A percentile compares a stretch with the other conserved stretches of the same genome.
Conservation (phyloP, 2,888 invertebrate genomes). For the Dorcus hopei region DNA sequence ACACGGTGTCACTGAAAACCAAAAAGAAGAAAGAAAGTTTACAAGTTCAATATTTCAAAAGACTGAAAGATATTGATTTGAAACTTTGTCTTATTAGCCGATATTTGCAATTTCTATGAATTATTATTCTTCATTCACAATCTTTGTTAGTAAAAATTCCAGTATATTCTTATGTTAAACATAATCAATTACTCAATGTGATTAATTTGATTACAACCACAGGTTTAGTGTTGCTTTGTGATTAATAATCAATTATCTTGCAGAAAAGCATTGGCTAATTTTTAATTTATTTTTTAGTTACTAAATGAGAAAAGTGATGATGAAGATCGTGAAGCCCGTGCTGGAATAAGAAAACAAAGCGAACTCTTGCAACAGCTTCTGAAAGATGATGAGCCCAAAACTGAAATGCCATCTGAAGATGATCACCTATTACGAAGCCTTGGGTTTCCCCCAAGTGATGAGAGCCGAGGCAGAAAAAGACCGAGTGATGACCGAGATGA, state of each 20-base stretch:
- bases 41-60: too few species aligned
- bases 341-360: slow-evolving; percentile 59
- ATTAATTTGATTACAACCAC: too few species aligned
- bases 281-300: slow-evolving; percentile 55
- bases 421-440: slow-evolving; percentile 55
- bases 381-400: slow-evolving; percentile 55
- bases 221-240: too few species aligned
- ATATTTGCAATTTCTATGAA: too few species aligned
- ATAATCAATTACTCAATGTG: too few species aligned
- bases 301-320: slow-evolving; percentile 80
- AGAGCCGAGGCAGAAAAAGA: slow-evolving; percentile 55
- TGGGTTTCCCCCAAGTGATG: slow-evolving; percentile 57
- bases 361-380: slow-evolving; percentile 61
- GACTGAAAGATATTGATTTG: too few species aligned
- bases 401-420: slow-evolving; percentile 49
- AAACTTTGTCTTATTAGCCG: too few species aligned
- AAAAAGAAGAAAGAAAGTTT: too few species aligned
- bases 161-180: too few species aligned
- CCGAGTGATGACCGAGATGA: slow-evolving; percentile 63
- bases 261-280: too few species aligned
- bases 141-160: background rate
- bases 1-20: too few species aligned
- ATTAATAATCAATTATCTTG: too few species aligned
- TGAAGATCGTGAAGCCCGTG: slow-evolving; percentile 64
- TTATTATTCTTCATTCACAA: background rate